Percentiles rank a stretch among this genome's conserved stretches.
phyloP scores from a whole-genome alignment of 2,113 vertebrate species.

The Zosterops japonicus region DNA sequence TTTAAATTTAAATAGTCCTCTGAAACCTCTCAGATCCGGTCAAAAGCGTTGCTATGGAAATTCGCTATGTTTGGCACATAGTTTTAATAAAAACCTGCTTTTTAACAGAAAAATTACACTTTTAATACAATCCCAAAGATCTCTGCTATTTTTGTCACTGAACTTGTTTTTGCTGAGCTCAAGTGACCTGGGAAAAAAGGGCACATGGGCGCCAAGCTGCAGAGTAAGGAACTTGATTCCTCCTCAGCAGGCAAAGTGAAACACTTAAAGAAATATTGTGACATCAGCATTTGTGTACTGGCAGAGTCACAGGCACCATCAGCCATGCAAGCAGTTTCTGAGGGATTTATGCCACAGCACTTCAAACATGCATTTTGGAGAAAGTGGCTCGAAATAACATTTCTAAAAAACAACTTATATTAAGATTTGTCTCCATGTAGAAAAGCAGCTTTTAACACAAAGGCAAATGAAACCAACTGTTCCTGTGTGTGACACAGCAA shows the following conservation, averaged over 20 bases:
- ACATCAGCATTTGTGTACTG: neutral
- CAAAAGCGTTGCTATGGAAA: neutral
- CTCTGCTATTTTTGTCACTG: neutral
- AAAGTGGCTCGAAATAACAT: neutral
- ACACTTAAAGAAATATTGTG: neutral
- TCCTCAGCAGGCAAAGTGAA: neutral
- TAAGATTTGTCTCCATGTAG: neutral
- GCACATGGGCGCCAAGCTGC: fast-evolving
- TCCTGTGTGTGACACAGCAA: neutral
- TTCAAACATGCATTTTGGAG: neutral
- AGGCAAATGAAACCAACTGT: neutral
- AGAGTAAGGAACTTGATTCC: neutral
- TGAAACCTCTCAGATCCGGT: neutral
- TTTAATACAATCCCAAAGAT: neutral
- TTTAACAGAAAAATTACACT: neutral
- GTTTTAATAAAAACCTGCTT: neutral
- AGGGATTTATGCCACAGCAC: neutral
- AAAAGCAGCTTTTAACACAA: neutral
- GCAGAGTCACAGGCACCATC: neutral
- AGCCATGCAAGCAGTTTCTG: neutral
- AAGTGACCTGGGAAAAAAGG: neutral
- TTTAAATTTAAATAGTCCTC: neutral
- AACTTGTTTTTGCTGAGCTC: neutral
- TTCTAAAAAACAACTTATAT: neutral
- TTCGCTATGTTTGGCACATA: neutral